Percentiles rank a stretch among this genome's conserved stretches.
Conservation (phyloP, 2,113 vertebrate genomes). For the Isurus oxyrinchus region DNA sequence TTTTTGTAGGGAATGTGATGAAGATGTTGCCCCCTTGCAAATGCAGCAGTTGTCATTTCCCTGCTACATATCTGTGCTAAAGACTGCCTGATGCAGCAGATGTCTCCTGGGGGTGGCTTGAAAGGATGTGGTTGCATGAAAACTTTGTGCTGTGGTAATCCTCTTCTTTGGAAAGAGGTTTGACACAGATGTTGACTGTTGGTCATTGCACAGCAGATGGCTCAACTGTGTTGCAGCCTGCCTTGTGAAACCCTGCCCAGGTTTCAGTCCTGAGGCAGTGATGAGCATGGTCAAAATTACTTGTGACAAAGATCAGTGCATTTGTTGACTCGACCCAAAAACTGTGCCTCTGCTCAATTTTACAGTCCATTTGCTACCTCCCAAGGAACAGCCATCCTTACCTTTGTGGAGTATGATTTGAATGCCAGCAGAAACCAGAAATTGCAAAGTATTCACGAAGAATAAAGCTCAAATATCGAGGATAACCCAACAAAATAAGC, state of each 20-base stretch:
- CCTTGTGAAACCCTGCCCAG: background rate
- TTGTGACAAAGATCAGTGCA: background rate
- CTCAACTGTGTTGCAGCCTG: background rate
- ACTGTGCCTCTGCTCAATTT: background rate
- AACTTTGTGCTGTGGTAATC: slow-evolving; percentile 23
- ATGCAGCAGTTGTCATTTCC: background rate
- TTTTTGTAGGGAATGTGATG: background rate
- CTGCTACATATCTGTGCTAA: background rate
- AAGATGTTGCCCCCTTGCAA: background rate
- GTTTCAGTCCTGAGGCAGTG: background rate
- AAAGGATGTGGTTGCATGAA: slow-evolving; percentile 32
- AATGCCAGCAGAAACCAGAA: background rate
- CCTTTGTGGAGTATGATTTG: background rate
- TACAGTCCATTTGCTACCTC: background rate
- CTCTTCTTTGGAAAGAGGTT: background rate
- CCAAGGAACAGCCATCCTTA: too few relatives aligned
- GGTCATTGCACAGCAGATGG: background rate
- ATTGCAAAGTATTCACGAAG: background rate
- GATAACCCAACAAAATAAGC: background rate
- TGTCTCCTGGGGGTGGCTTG: background rate
- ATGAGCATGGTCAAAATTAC: background rate
- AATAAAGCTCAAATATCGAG: background rate
- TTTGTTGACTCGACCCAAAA: background rate
- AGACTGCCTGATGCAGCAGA: background rate
- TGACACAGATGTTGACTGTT: background rate